Conservation (phyloP, 2,888 invertebrate species). For the Agonopterix alstromeriana region DNA sequence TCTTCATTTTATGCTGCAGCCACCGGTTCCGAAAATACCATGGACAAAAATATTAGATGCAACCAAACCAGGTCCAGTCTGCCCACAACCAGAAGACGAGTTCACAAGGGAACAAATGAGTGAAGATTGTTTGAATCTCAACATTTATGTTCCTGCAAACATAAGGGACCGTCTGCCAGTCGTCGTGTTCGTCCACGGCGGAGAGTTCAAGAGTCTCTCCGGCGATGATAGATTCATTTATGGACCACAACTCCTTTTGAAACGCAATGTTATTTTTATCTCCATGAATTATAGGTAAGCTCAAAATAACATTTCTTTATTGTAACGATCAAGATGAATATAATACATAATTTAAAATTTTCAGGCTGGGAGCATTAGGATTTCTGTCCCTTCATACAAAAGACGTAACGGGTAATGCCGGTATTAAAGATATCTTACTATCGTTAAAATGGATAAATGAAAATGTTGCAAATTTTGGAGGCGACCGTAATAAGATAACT, state of each 20-base stretch:
- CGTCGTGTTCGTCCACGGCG: constrained; percentile 36
- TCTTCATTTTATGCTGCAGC: constrained; percentile 9
- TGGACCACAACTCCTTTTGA: constrained; percentile 34
- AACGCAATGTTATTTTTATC: constrained; percentile 33
- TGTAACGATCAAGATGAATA: too few species aligned
- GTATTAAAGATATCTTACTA: constrained; percentile 34
- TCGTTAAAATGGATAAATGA: constrained; percentile 33
- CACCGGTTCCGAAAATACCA: constrained; percentile 23
- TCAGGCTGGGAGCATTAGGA: constrained; percentile 40
- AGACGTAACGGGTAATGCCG: constrained; percentile 35
- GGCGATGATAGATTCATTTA: constrained; percentile 19
- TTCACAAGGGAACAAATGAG: constrained; percentile 17
- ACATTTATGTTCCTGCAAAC: constrained; percentile 24
- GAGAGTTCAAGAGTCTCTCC: constrained; percentile 24
- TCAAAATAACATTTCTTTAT: background rate
- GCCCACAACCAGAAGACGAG: constrained; percentile 17
- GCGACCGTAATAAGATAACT: constrained; percentile 28
- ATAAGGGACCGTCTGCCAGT: constrained; percentile 21
- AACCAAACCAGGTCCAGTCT: constrained; percentile 18
- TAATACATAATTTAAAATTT: background rate
- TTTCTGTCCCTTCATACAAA: constrained; percentile 31
- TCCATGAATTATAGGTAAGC: constrained; percentile 38
- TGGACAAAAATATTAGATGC: constrained; percentile 23
- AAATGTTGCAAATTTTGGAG: constrained; percentile 34
- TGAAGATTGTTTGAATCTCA: constrained; percentile 28